Conservation (phyloP, 2,797 vertebrate species). For the Orientallactaga sibirica region DNA sequence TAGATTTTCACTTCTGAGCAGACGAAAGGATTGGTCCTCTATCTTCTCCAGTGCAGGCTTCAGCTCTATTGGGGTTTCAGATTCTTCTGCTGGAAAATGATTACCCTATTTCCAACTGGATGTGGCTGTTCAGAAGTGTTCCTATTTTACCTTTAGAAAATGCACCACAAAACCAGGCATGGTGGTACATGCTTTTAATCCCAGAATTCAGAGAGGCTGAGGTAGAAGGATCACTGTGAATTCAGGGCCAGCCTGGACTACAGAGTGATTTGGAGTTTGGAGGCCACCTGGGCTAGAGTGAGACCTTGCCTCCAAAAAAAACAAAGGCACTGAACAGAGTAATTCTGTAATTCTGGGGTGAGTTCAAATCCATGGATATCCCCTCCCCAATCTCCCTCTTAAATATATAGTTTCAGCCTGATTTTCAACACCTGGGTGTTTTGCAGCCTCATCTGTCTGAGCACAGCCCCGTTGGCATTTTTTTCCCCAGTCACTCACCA, state of each 20-base stretch:
- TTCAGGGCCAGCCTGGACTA: no score
- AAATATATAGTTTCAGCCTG: background rate
- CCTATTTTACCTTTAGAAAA: background rate
- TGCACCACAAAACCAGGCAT: no score
- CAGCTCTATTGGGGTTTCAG: background rate
- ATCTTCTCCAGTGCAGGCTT: background rate
- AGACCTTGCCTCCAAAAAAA: background rate
- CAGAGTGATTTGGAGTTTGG: no score
- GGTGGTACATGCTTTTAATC: no score
- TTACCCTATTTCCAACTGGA: background rate
- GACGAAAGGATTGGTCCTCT: background rate
- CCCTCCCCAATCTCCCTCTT: no score
- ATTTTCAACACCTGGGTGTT: background rate
- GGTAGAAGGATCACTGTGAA: no score
- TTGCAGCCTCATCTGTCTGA: background rate
- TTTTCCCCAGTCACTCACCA: background rate
- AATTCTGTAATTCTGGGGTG: background rate
- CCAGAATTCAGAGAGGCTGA: no score
- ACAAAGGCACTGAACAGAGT: background rate
- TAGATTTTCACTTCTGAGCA: background rate
- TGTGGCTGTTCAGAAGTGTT: background rate
- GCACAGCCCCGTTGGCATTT: rapidly evolving
- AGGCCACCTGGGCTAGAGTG: no score
- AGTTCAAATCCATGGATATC: background rate
- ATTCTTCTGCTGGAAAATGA: background rate